phyloP scores from a whole-genome alignment of 1,140 invertebrate species.

The Caligus rogercresseyi region DNA sequence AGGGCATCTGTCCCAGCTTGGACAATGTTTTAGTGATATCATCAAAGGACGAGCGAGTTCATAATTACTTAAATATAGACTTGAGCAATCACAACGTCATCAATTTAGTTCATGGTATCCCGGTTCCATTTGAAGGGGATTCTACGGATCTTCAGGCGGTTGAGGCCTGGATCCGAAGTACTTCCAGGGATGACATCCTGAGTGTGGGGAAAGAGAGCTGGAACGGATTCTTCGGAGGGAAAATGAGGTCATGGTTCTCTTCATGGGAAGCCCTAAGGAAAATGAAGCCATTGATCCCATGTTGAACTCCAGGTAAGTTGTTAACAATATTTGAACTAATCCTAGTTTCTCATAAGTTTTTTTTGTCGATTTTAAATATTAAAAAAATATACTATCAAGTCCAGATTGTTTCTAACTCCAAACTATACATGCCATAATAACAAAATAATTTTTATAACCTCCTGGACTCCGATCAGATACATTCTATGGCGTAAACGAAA shows the following conservation, averaged over 20 bases:
- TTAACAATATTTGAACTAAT: too few species aligned
- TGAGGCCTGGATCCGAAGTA: neutral
- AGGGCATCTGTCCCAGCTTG: neutral
- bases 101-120: slow-evolving; percentile 11
- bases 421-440: too few species aligned
- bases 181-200: neutral
- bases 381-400: too few species aligned
- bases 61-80: neutral
- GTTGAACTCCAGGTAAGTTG: neutral
- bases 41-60: neutral
- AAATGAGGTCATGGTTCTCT: neutral
- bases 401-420: too few species aligned
- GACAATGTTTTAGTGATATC: neutral
- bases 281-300: neutral
- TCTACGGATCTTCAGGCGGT: neutral
- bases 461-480: too few species aligned
- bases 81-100: neutral
- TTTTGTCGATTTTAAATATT: too few species aligned
- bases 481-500: too few species aligned
- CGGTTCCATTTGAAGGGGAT: slow-evolving; percentile 1
- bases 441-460: too few species aligned
- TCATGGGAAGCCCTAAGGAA: neutral
- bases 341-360: too few species aligned
- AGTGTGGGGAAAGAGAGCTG: neutral
- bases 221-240: neutral